Evolutionary conservation across 2,113 vertebrate genomes (phyloP).

Genomic region (Bubo scandiacus): DNA sequence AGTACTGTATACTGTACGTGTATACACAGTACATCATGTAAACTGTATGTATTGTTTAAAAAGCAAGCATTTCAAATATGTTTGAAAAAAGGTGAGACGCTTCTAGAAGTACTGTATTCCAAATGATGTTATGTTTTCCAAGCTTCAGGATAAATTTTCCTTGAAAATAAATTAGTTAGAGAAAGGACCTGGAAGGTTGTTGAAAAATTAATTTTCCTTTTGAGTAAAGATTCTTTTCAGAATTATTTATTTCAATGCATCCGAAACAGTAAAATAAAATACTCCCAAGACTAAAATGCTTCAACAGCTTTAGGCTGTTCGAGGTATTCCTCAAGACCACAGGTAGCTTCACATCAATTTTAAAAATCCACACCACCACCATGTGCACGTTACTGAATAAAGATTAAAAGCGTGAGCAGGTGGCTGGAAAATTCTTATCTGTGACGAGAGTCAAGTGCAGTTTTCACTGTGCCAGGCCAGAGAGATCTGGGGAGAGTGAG

Average conservation of each 20-base stretch:
- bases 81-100: not conserved
- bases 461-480: not conserved
- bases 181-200: not conserved
- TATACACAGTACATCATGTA: not conserved
- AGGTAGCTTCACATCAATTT: not conserved
- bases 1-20: not conserved
- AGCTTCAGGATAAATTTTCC: not conserved
- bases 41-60: not conserved
- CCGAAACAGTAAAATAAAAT: not conserved
- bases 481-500: not conserved
- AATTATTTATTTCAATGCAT: not conserved
- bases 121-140: not conserved
- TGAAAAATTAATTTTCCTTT: not conserved
- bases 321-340: not conserved
- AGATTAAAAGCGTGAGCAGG: not conserved
- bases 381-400: not conserved
- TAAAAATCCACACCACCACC: not conserved
- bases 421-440: not conserved
- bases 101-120: not conserved
- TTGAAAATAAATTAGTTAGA: not conserved
- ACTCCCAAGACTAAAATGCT: not conserved
- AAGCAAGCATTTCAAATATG: not conserved
- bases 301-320: not conserved
- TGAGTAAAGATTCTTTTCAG: not conserved
- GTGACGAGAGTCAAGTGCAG: not conserved